Base-by-base conservation (phyloP, 2,888 invertebrate species). In the Habrosyne pyritoides region DNA sequence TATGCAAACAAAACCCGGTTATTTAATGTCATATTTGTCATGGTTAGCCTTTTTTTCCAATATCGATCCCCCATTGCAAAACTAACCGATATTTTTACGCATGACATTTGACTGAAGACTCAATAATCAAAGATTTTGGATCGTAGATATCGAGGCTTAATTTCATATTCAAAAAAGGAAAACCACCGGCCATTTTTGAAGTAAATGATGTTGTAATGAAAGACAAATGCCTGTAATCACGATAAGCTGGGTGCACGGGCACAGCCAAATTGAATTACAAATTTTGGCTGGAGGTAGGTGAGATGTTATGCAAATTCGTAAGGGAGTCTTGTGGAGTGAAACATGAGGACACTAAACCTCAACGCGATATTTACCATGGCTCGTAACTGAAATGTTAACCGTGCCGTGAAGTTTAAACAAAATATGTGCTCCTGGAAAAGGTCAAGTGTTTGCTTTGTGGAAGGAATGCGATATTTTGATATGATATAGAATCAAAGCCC, bases 201-300 rank as follows among this genome's bases (percentile, higher is more conserved):
- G 52, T 55, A 57, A 64, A 64, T 63, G 61, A 60, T 57, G 53
- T 53, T 57, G 56, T 63, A 61, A 47, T 70, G 67, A 68, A 65
- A 69, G 69, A 72, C 67, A 68, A 73, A 73, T 70, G 71, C 69
- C 63, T 62, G 61, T 69, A 69, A 75, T 75, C 72, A 64, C 67
- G 63, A 73, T 72, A 73, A 76, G 75, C 75, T 75, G 73, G 72
- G 64, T 70, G 69, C 71, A 73, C 67, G 68, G 67, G 70, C 70
- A 69, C 69, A 71, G 69, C 78, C 66, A 75, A 81, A 83, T 82
- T 82, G 77, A 81, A 83, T 81, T 74, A 80, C 80, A 81, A 80
- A 83, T 81, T 77, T 70, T 55, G 71, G 60, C 63, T 68, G 62
- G 67, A 70, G 71, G 76, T 77, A 74, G 75, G 74, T 79, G 73